Conservation (phyloP, 2,797 vertebrate species). For the Thunnus albacares region DNA sequence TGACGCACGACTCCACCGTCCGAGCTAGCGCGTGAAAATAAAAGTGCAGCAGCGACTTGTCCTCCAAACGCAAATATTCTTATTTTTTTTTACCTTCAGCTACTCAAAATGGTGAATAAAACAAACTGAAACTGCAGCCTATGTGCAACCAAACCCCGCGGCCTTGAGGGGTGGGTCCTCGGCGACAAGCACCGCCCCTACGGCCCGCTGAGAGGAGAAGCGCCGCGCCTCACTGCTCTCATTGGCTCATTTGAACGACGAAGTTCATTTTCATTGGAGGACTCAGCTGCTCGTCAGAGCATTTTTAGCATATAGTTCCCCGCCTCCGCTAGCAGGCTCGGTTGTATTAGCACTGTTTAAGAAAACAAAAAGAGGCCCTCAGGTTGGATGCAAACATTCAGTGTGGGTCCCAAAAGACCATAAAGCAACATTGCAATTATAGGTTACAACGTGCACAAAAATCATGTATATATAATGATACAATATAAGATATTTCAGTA, state of each 20-base stretch:
- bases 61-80: conserved; percentile 76
- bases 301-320: conserved; percentile 55
- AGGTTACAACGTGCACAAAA: conserved; percentile 17
- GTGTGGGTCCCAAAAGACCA: conserved; percentile 64
- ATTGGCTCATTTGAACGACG: conserved; percentile 85
- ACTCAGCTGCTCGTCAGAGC: conserved; percentile 49
- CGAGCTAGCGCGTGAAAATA: conserved; percentile 76
- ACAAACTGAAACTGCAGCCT: conserved; percentile 92
- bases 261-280: conserved; percentile 50
- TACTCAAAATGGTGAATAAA: conserved; percentile 92
- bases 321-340: conserved; percentile 79
- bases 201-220: conserved; percentile 55
- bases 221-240: neutral
- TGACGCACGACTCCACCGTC: conserved; percentile 80
- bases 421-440: conserved; percentile 46
- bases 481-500: neutral
- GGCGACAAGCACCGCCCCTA: conserved; percentile 64
- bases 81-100: conserved; percentile 83
- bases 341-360: conserved; percentile 81
- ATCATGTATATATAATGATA: conserved; percentile 6
- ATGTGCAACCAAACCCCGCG: conserved; percentile 86
- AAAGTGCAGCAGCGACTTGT: conserved; percentile 68
- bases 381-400: conserved; percentile 78
- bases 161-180: conserved; percentile 74
- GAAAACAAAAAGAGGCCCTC: conserved; percentile 90